Percentiles rank a stretch among this genome's conserved stretches.
Conservation (phyloP, 2,797 vertebrate genomes). For the Craterocephalus amniculus region DNA sequence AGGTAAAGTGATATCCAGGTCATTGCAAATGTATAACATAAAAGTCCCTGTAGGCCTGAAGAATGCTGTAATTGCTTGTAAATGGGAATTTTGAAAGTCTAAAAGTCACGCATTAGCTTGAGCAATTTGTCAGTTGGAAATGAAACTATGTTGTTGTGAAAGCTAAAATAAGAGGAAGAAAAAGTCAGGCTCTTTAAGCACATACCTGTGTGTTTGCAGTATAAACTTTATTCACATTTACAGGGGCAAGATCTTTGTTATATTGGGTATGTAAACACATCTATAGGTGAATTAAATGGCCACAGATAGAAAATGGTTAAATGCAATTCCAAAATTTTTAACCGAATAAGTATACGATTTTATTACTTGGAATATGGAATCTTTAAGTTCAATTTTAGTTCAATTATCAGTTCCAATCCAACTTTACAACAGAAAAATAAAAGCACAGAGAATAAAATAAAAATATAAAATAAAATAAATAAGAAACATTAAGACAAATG, state of each 20-base stretch:
- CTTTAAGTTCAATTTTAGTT: too few species aligned
- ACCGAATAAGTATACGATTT: too few species aligned
- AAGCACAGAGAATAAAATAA: too few species aligned
- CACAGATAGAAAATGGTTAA: not conserved
- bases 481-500: too few species aligned
- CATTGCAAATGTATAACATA: conserved; percentile 4
- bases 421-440: too few species aligned
- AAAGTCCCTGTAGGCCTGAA: conserved; percentile 12
- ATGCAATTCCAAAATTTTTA: too few species aligned
- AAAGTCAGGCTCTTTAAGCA: not conserved
- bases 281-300: not conserved
- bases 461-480: too few species aligned
- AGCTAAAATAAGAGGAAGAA: not conserved
- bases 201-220: not conserved
- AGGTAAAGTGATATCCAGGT: conserved; percentile 18
- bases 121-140: not conserved
- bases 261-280: too few species aligned
- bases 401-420: too few species aligned
- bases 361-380: too few species aligned
- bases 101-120: conserved; percentile 9
- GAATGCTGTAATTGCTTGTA: conserved; percentile 25
- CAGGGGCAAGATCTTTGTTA: not conserved
- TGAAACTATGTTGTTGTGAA: not conserved
- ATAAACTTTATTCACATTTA: not conserved
- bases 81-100: conserved; percentile 2